phyloP scores from a whole-genome alignment of 2,888 invertebrate genomes.

The Xanthorhoe designata region DNA sequence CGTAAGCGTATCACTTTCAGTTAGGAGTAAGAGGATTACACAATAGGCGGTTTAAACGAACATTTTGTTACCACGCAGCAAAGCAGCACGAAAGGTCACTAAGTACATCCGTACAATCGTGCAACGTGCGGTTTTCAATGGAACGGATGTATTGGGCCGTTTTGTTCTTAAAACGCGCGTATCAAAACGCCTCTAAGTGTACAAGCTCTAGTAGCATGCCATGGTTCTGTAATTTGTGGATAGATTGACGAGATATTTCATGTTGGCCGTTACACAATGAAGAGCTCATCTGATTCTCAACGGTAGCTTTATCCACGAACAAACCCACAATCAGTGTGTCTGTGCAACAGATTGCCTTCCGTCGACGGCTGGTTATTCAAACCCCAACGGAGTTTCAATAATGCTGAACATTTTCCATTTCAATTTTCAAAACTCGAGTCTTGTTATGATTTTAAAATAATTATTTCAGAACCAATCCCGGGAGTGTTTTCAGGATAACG shows the following conservation, averaged over 20 bases:
- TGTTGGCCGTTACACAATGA: not conserved
- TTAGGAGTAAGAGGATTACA: no score
- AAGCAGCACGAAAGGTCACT: no score
- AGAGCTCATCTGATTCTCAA: slow-evolving; percentile 1
- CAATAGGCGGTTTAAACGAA: no score
- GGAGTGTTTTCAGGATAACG: not conserved
- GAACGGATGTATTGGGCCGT: no score
- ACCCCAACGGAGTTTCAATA: not conserved
- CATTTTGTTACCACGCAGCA: no score
- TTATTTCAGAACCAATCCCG: not conserved
- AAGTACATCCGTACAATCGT: no score
- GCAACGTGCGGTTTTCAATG: no score
- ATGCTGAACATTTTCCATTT: not conserved
- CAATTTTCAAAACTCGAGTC: not conserved
- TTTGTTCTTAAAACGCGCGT: no score
- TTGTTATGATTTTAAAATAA: not conserved
- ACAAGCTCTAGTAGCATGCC: not conserved
- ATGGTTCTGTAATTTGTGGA: not conserved
- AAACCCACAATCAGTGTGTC: slow-evolving; percentile 3
- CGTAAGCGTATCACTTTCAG: no score
- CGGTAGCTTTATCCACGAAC: not conserved
- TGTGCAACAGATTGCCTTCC: slow-evolving; percentile 11
- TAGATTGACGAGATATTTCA: not conserved
- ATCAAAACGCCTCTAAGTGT: no score
- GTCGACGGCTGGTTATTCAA: not conserved